Evolutionary conservation across 2,797 vertebrate species (phyloP).

Genomic region (Chromobotia macracanthus): DNA sequence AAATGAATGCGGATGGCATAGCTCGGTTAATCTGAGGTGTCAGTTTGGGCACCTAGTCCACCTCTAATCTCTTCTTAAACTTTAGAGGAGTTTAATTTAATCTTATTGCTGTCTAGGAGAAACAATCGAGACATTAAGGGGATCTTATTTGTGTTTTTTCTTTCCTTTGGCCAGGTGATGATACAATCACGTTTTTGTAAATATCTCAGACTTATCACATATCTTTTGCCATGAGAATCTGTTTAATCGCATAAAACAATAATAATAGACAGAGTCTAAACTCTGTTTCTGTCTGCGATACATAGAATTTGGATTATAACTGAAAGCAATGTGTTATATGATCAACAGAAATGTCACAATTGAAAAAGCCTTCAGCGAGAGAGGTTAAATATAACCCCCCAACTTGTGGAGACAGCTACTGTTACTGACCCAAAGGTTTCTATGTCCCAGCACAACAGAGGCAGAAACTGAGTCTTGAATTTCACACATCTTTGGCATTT

Average conservation of each 20-base stretch:
- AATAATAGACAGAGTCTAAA: background rate
- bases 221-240: background rate
- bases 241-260: background rate
- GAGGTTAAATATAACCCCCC: constrained; percentile 65
- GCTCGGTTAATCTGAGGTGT: background rate
- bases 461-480: background rate
- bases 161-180: too few species aligned
- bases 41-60: too few species aligned
- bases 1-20: background rate
- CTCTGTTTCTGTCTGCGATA: background rate
- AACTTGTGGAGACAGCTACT: constrained; percentile 48
- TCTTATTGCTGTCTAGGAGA: too few species aligned
- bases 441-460: constrained; percentile 21
- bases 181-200: background rate
- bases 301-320: constrained; percentile 15
- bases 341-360: constrained; percentile 51
- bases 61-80: too few species aligned
- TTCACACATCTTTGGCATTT: constrained; percentile 30
- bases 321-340: background rate
- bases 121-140: too few species aligned
- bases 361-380: constrained; percentile 62
- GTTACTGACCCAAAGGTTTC: constrained; percentile 54
- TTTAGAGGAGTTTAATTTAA: too few species aligned
- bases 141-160: too few species aligned
- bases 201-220: background rate